These are phyloP conservation scores for Bombus polaris DNA, from an alignment of 1,140 invertebrate genomes.

Conservation along the genomic window DNA sequence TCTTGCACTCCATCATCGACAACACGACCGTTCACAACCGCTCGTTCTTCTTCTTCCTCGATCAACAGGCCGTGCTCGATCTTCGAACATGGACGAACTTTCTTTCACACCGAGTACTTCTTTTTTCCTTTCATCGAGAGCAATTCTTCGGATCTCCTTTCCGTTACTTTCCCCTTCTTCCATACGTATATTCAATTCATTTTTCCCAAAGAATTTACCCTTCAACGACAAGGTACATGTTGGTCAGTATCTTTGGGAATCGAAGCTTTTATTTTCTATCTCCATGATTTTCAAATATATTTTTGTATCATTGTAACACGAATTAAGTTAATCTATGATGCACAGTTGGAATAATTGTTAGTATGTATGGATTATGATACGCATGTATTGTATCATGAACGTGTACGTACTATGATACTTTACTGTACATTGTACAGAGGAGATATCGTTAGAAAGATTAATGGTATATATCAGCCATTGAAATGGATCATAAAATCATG, in stretches of 20 bases:
- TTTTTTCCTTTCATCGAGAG: neutral
- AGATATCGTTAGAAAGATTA: neutral
- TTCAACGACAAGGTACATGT: conserved; percentile 30
- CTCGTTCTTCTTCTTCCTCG: conserved; percentile 22
- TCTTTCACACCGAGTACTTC: conserved; percentile 34
- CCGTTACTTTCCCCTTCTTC: neutral
- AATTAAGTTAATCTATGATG: too few relatives aligned
- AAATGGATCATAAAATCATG: neutral
- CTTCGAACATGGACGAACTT: conserved; percentile 54
- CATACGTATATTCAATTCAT: neutral
- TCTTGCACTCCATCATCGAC: conserved; percentile 51
- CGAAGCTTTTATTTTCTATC: neutral
- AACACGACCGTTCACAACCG: neutral
- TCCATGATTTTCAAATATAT: neutral
- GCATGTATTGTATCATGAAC: too few relatives aligned
- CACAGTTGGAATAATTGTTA: neutral
- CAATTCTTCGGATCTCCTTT: neutral
- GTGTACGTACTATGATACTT: too few relatives aligned
- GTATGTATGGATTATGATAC: neutral
- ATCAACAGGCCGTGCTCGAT: conserved; percentile 55
- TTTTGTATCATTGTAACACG: too few relatives aligned
- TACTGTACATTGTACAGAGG: too few relatives aligned
- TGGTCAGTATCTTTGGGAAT: neutral
- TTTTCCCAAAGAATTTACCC: conserved; percentile 7
- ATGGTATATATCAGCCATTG: too few relatives aligned